A percentile compares a stretch with the other conserved stretches of the same genome.
Conservation (phyloP, 2,113 vertebrate genomes). For the Saimiri boliviensis region DNA sequence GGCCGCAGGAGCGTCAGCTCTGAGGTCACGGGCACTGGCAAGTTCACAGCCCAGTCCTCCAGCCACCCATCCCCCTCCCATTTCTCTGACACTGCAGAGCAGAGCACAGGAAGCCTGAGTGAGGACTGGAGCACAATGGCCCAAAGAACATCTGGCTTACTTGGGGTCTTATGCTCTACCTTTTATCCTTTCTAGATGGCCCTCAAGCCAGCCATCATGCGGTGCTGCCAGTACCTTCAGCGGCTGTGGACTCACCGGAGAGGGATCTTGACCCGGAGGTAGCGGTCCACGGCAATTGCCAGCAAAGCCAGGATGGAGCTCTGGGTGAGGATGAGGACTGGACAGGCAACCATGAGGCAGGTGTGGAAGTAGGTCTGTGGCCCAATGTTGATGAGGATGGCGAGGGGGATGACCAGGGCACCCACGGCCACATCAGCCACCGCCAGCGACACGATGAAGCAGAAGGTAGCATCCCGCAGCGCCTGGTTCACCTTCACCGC, state of each 20-base stretch:
- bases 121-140: neutral
- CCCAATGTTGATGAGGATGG: constrained; percentile 95
- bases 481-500: constrained; percentile 96
- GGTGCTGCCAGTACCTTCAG: neutral
- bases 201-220: neutral
- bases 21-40: neutral
- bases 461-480: constrained; percentile 95
- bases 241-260: constrained; percentile 89
- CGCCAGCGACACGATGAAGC: constrained; percentile 96
- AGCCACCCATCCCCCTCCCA: neutral
- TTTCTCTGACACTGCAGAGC: neutral
- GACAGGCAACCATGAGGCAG: constrained; percentile 94
- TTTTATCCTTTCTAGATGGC: neutral
- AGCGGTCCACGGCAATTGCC: constrained; percentile 97
- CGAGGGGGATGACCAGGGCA: constrained; percentile 95
- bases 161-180: neutral
- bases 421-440: constrained; percentile 97
- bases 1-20: neutral
- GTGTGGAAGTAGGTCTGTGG: constrained; percentile 93
- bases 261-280: constrained; percentile 97
- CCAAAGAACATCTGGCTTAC: neutral
- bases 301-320: constrained; percentile 97
- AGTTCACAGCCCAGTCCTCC: neutral
- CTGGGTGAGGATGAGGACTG: constrained; percentile 96
- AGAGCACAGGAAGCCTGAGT: neutral